Percentiles rank a stretch among this genome's conserved stretches.
Evolutionary conservation across 35 echinoderm and acorn worm genomes (phyloP).

Genomic region (Anneissia japonica): DNA sequence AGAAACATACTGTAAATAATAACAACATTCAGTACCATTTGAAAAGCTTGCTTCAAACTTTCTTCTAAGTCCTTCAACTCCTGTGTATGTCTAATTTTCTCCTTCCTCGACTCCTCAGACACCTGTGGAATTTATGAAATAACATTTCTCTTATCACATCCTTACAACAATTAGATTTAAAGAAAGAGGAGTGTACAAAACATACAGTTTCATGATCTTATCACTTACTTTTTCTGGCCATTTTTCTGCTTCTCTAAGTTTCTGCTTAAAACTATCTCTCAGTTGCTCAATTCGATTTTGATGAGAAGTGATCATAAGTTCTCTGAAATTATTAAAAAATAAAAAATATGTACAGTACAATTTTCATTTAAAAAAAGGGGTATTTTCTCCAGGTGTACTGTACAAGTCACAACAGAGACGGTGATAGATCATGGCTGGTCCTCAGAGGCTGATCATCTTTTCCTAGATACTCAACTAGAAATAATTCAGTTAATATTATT

Average conservation of each 20-base stretch:
- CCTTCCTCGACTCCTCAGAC: conserved; percentile 56
- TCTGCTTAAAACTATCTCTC: conserved; percentile 80
- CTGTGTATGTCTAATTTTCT: conserved; percentile 46
- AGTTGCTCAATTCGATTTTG: conserved; percentile 89
- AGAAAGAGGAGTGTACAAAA: neutral
- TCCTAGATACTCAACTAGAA: too few species aligned
- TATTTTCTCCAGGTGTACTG: too few species aligned
- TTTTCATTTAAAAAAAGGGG: neutral
- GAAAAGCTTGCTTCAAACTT: conserved; percentile 62
- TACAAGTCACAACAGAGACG: too few species aligned
- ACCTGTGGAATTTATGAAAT: conserved; percentile 37
- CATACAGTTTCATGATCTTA: neutral
- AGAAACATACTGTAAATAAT: neutral
- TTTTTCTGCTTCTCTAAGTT: conserved; percentile 68
- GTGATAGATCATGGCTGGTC: too few species aligned
- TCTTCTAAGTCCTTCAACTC: conserved; percentile 57
- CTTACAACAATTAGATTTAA: neutral
- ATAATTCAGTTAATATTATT: too few species aligned
- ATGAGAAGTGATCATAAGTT: conserved; percentile 83
- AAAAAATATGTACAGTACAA: neutral
- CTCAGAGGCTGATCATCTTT: too few species aligned
- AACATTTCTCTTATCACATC: too few species aligned
- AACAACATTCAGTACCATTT: conserved; percentile 61
- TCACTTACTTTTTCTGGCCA: conserved; percentile 71
- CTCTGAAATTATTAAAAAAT: conserved; percentile 45